Evolutionary conservation across 2,888 invertebrate genomes (phyloP).

Genomic region (Prenolepis imparis): DNA sequence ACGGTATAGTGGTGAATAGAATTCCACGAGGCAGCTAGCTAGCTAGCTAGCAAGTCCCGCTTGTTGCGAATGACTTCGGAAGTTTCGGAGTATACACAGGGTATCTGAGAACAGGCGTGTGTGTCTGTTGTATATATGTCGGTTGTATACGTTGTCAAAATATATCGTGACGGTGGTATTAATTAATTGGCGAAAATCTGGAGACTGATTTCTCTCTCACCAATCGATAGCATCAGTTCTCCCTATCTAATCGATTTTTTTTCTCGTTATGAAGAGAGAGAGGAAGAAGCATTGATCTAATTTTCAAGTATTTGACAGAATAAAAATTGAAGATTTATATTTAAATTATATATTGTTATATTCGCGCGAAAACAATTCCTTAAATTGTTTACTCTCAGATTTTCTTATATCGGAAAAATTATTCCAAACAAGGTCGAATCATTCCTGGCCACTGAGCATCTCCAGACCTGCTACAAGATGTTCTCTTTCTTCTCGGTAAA

Average conservation of each 20-base stretch:
- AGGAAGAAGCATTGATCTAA: not conserved
- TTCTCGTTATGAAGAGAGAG: not conserved
- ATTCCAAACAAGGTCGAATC: not conserved
- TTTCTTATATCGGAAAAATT: not conserved
- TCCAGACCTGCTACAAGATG: not conserved
- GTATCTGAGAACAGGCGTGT: not conserved
- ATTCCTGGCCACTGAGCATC: not conserved
- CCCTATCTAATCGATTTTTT: not conserved
- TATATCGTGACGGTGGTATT: not conserved
- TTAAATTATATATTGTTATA: not conserved
- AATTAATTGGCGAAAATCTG: not conserved
- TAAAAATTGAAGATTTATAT: not conserved
- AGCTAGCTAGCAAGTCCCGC: constrained; percentile 73
- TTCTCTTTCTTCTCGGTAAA: not conserved
- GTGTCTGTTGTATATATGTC: not conserved
- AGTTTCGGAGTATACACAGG: constrained; percentile 73
- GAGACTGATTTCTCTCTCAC: not conserved
- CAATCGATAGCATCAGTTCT: not conserved
- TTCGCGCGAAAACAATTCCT: not conserved
- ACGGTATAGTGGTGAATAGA: constrained; percentile 61
- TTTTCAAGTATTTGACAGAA: not conserved
- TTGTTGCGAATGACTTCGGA: constrained; percentile 81
- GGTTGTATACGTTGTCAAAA: not conserved
- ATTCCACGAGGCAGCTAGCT: constrained; percentile 75
- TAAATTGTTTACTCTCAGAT: not conserved